Conservation (phyloP, 1,140 invertebrate species). For the Atta texana region DNA sequence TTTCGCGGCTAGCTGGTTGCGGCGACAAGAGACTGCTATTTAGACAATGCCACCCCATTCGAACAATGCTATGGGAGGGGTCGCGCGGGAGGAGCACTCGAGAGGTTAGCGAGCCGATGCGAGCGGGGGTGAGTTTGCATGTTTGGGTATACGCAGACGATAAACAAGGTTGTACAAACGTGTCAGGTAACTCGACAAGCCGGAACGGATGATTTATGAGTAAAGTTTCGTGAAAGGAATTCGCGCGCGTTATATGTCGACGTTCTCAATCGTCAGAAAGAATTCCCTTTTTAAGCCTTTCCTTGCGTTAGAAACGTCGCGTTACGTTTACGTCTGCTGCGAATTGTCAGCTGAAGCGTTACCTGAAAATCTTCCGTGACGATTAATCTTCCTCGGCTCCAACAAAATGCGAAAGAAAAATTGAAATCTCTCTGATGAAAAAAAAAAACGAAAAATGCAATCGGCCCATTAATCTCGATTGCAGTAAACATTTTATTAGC, state of each 20-base stretch:
- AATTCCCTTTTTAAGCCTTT: constrained; percentile 8
- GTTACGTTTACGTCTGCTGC: background rate
- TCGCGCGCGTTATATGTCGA: constrained; percentile 18
- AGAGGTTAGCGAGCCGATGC: constrained; percentile 12
- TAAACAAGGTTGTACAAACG: constrained; percentile 64
- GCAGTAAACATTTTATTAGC: background rate
- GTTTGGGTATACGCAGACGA: constrained; percentile 52
- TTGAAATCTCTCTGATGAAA: constrained; percentile 16
- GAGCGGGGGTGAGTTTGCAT: constrained; percentile 48
- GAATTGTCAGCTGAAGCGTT: background rate
- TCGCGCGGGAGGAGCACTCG: background rate
- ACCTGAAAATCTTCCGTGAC: constrained; percentile 7
- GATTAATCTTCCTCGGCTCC: constrained; percentile 22
- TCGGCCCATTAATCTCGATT: constrained; percentile 12
- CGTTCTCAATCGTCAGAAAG: constrained; percentile 36
- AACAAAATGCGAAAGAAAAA: background rate
- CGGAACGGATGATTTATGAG: constrained; percentile 60
- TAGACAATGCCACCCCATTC: constrained; percentile 39
- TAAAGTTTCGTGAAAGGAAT: constrained; percentile 55
- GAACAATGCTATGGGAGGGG: constrained; percentile 7
- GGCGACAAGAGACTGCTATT: constrained; percentile 49
- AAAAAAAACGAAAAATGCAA: background rate
- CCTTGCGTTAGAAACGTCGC: background rate
- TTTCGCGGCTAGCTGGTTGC: constrained; percentile 17
- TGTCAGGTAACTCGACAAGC: constrained; percentile 59